These are phyloP conservation scores for Avahi laniger DNA, from an alignment of 2,797 vertebrate species.

Conservation along the genomic window DNA sequence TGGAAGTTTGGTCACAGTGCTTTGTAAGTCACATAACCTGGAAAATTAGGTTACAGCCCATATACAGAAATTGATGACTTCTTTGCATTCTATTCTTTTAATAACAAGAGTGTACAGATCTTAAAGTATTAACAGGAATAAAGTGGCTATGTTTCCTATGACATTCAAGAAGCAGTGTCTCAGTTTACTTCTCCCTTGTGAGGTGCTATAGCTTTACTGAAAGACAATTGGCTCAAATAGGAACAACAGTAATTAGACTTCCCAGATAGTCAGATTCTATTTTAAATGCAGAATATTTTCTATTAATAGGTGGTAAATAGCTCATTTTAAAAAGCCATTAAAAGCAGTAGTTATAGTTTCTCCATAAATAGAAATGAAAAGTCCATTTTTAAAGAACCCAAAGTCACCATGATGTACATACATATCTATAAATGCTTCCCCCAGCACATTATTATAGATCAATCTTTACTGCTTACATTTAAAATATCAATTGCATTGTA, in stretches of 20 bases:
- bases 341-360: constrained; percentile 67
- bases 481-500: constrained; percentile 81
- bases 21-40: constrained; percentile 60
- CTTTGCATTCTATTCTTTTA: neutral
- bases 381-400: constrained; percentile 53
- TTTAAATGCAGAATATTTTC: constrained; percentile 63
- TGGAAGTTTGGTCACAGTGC: constrained; percentile 60
- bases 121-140: constrained; percentile 24
- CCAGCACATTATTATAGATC: constrained; percentile 30
- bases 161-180: neutral
- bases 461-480: constrained; percentile 78
- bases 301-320: constrained; percentile 30
- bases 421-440: constrained; percentile 48
- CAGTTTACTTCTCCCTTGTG: neutral
- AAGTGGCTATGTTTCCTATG: constrained; percentile 21
- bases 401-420: constrained; percentile 74
- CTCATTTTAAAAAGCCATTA: constrained; percentile 55
- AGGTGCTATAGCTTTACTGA: constrained; percentile 26
- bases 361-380: constrained; percentile 77
- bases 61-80: neutral
- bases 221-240: constrained; percentile 62
- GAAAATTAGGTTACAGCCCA: constrained; percentile 41
- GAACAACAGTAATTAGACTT: constrained; percentile 24
- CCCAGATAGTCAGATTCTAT: constrained; percentile 36
- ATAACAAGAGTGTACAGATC: constrained; percentile 34